A percentile compares a stretch with the other conserved stretches of the same genome.
Evolutionary conservation across 1,140 invertebrate genomes (phyloP).

Genomic region (Homarus americanus): DNA sequence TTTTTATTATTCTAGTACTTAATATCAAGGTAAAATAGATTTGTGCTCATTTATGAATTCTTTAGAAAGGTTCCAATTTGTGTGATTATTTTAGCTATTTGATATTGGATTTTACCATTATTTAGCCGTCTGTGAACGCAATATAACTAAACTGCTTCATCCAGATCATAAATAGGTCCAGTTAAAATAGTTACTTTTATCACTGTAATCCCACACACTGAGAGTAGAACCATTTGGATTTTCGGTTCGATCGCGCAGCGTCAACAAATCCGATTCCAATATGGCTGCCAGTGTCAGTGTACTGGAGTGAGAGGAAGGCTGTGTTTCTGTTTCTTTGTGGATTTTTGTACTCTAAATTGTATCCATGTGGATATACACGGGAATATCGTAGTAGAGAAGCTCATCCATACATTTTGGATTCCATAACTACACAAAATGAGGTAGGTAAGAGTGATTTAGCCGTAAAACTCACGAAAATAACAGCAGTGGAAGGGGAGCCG

Average conservation of each 20-base stretch:
- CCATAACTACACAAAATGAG: conserved; percentile 46
- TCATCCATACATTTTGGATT: conserved; percentile 48
- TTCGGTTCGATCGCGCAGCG: conserved; percentile 46
- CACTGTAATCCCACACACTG: too few species aligned
- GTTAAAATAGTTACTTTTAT: too few species aligned
- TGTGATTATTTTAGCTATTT: neutral
- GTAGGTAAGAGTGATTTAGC: conserved; percentile 20
- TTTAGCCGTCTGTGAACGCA: neutral
- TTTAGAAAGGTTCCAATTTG: neutral
- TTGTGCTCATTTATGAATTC: neutral
- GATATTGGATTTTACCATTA: neutral
- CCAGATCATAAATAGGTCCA: neutral
- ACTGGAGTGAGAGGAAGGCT: conserved; percentile 25
- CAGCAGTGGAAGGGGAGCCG: neutral
- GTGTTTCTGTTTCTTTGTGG: conserved; percentile 22
- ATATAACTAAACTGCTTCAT: neutral
- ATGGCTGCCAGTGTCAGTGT: conserved; percentile 48
- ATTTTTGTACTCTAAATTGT: conserved; percentile 47
- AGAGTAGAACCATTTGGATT: conserved; percentile 22
- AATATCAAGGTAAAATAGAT: neutral
- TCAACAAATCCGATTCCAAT: conserved; percentile 38
- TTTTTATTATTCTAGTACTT: neutral
- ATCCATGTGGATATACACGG: conserved; percentile 43
- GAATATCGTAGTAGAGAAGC: conserved; percentile 44
- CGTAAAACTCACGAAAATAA: conserved; percentile 29